phyloP scores from a whole-genome alignment of 2,113 vertebrate genomes.

The Oxyruncus cristatus region DNA sequence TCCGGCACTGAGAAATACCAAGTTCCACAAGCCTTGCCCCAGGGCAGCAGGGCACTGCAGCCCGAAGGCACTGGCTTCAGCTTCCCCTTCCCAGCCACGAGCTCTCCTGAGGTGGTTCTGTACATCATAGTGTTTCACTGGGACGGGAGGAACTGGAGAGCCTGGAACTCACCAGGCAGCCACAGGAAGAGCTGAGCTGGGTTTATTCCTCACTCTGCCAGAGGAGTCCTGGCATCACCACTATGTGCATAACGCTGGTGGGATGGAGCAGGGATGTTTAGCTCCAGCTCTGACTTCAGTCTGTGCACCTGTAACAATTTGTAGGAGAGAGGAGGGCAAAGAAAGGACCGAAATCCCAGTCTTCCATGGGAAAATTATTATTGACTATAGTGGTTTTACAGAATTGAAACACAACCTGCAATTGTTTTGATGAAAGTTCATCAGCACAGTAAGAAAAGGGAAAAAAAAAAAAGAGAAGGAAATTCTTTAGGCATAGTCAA shows the following conservation, averaged over 20 bases:
- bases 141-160: background rate
- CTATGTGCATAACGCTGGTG: accelerated
- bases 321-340: background rate
- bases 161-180: background rate
- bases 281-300: background rate
- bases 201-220: background rate
- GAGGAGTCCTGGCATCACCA: background rate
- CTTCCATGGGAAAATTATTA: background rate
- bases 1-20: background rate
- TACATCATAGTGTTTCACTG: background rate
- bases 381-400: background rate
- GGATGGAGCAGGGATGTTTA: background rate
- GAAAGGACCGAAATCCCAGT: background rate
- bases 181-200: background rate
- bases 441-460: background rate
- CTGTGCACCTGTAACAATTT: background rate
- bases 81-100: accelerated
- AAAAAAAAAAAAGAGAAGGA: background rate
- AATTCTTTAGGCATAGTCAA: background rate
- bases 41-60: background rate
- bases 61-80: background rate
- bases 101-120: background rate
- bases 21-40: background rate
- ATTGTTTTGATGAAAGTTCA: background rate
- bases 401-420: background rate